phyloP scores from a whole-genome alignment of 2,888 invertebrate species.

The Desoria tigrina region DNA sequence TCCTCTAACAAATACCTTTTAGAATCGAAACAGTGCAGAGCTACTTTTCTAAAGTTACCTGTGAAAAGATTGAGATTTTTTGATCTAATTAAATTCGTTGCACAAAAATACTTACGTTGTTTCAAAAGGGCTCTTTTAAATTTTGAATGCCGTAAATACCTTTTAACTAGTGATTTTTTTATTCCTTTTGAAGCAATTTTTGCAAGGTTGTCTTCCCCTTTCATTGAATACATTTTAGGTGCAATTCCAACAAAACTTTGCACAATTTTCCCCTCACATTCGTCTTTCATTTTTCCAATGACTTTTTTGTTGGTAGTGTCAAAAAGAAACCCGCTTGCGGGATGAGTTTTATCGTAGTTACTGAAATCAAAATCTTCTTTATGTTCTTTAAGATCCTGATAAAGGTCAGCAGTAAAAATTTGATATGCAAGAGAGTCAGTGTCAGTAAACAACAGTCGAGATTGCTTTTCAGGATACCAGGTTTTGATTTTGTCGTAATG shows the following conservation, averaged over 20 bases:
- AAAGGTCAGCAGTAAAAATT: conserved; percentile 31
- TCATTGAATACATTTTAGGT: conserved; percentile 32
- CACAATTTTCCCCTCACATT: conserved; percentile 36
- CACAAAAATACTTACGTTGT: conserved; percentile 11
- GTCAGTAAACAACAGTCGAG: conserved; percentile 29
- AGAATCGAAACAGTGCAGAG: conserved; percentile 28
- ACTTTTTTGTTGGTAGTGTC: conserved; percentile 43
- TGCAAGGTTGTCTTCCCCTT: not conserved
- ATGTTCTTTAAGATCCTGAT: conserved; percentile 16
- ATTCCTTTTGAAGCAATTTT: conserved; percentile 39
- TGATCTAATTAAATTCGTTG: conserved; percentile 23
- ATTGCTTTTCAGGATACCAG: conserved; percentile 15
- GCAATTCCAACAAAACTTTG: conserved; percentile 48
- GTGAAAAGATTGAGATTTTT: conserved; percentile 26
- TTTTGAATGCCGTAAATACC: not conserved
- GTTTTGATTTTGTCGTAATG: conserved; percentile 32
- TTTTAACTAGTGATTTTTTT: conserved; percentile 19
- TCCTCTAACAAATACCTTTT: conserved; percentile 33
- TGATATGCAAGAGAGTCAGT: conserved; percentile 44
- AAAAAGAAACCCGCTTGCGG: conserved; percentile 3
- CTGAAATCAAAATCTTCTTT: conserved; percentile 31
- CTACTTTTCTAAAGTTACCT: conserved; percentile 10
- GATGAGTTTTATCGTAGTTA: conserved; percentile 31
- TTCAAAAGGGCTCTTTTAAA: conserved; percentile 19
- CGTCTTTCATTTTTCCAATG: conserved; percentile 53